A percentile compares a stretch with the other conserved stretches of the same genome.
These are phyloP conservation scores for Nomada flava DNA, from an alignment of 2,888 invertebrate species.

Conservation along the genomic window DNA sequence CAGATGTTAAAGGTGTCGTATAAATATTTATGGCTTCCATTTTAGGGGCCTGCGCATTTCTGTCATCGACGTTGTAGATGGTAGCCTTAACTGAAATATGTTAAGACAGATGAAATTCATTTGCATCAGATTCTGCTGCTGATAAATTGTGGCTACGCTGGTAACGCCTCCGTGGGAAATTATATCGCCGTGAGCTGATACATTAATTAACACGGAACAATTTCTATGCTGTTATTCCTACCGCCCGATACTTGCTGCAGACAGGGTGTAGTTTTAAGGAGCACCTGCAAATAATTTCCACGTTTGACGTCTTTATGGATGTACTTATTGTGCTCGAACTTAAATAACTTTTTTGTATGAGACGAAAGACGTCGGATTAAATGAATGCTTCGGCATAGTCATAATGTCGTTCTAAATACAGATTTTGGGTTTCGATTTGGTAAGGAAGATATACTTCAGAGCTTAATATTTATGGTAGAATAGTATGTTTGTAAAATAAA, in stretches of 20 bases:
- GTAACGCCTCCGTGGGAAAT: constrained; percentile 19
- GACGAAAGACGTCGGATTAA: not conserved
- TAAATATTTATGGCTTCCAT: not conserved
- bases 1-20: not conserved
- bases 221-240: constrained; percentile 8
- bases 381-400: not conserved
- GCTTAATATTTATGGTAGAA: too few species aligned
- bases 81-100: not conserved
- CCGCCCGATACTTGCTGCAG: constrained; percentile 18
- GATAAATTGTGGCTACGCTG: constrained; percentile 10
- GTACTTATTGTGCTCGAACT: not conserved
- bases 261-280: not conserved
- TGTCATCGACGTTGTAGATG: not conserved
- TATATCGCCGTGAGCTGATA: constrained; percentile 20
- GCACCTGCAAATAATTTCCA: not conserved
- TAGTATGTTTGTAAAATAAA: too few species aligned
- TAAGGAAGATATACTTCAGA: too few species aligned
- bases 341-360: not conserved
- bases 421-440: too few species aligned
- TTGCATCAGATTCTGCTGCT: constrained; percentile 21
- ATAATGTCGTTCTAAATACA: not conserved
- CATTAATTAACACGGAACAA: constrained; percentile 39
- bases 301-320: not conserved
- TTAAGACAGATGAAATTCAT: constrained; percentile 16
- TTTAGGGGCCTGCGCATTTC: not conserved